A percentile compares a stretch with the other conserved stretches of the same genome.
These are phyloP conservation scores for Nicator chloris DNA, from an alignment of 2,113 vertebrate genomes.

Conservation along the genomic window DNA sequence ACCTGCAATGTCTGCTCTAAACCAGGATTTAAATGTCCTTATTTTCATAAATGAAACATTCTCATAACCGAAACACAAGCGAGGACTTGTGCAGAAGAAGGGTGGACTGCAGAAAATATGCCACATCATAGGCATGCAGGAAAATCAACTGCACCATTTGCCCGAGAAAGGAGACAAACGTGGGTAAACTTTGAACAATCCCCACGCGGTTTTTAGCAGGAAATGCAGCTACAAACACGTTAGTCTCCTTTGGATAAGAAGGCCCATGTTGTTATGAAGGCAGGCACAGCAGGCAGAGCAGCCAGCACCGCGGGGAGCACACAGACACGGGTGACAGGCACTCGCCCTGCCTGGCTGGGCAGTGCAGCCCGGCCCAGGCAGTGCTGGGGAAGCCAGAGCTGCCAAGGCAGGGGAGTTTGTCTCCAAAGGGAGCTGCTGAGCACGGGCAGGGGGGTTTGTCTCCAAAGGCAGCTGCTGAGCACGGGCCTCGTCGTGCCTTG, in stretches of 20 bases:
- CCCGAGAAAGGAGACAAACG: neutral
- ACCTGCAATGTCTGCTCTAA: neutral
- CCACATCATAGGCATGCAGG: neutral
- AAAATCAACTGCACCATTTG: neutral
- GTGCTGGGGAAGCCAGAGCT: neutral
- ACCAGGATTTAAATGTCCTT: neutral
- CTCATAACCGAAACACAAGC: neutral
- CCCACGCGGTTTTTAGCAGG: neutral
- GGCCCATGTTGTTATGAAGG: neutral
- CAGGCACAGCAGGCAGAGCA: neutral
- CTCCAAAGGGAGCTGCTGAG: neutral
- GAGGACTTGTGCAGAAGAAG: neutral
- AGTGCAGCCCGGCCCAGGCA: neutral
- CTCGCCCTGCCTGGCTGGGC: neutral
- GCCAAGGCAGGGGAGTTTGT: neutral
- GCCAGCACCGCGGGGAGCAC: neutral
- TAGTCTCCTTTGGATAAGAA: neutral
- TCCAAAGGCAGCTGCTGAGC: neutral
- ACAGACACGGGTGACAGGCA: neutral
- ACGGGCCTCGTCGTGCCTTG: fast-evolving
- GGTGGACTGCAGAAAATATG: neutral
- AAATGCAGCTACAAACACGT: neutral
- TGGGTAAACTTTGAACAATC: neutral
- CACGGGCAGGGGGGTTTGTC: no score
- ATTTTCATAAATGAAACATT: neutral